phyloP scores from a whole-genome alignment of 2,888 invertebrate species.

The Caenorhabditis parvicauda region DNA sequence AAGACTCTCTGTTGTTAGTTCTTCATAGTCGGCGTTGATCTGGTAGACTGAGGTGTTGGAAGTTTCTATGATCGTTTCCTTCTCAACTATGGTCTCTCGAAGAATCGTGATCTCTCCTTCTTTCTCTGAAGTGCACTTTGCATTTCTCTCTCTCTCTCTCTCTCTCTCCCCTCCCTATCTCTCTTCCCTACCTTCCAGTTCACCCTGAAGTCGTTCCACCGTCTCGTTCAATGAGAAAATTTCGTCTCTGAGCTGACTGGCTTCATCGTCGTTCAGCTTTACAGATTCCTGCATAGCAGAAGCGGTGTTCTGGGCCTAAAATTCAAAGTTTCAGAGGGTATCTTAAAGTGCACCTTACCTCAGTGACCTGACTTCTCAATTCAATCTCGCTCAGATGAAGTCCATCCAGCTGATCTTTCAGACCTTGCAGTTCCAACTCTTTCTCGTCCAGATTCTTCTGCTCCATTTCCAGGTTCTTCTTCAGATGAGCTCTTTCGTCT shows the following conservation, averaged over 20 bases:
- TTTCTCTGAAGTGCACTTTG: too few species aligned
- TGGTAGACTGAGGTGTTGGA: conserved; percentile 12
- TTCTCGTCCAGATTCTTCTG: conserved; percentile 24
- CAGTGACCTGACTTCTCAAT: conserved; percentile 23
- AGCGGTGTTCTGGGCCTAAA: conserved; percentile 4
- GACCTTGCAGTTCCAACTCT: conserved; percentile 16
- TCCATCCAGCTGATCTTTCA: conserved; percentile 22
- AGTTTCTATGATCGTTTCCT: conserved; percentile 21
- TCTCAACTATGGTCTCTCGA: conserved; percentile 14
- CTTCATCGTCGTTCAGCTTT: conserved; percentile 16
- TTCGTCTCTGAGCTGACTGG: conserved; percentile 18
- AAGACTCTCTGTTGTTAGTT: conserved; percentile 14
- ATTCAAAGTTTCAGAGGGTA: background rate
- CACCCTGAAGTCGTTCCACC: conserved; percentile 6
- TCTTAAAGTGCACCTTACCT: conserved; percentile 1
- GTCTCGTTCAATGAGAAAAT: conserved; percentile 14
- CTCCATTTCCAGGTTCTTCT: conserved; percentile 9
- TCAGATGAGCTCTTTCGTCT: background rate
- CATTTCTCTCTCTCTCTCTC: too few species aligned
- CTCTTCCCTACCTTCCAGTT: conserved; percentile 15
- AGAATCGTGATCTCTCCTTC: conserved; percentile 10
- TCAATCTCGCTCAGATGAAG: conserved; percentile 27
- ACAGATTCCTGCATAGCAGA: conserved; percentile 14
- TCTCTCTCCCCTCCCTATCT: too few species aligned
- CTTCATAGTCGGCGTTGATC: conserved; percentile 17